phyloP scores from a whole-genome alignment of 2,888 invertebrate species.

The Oxycera nigricornis region DNA sequence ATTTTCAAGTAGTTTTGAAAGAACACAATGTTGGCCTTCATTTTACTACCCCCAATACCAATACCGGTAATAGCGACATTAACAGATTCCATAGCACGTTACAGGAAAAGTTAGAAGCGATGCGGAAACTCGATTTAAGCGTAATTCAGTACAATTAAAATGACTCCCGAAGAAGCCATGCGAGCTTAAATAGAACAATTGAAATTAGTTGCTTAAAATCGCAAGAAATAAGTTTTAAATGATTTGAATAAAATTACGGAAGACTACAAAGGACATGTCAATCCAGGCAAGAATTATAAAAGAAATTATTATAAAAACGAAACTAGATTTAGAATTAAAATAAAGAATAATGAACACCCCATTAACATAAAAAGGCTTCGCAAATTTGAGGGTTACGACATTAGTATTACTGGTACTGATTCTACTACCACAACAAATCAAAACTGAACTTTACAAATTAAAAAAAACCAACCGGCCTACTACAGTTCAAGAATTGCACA shows the following conservation, averaged over 20 bases:
- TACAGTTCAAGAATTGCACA: no score
- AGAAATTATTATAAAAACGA: no score
- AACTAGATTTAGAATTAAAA: no score
- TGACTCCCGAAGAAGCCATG: constrained; percentile 43
- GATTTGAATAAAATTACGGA: neutral
- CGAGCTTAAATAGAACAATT: neutral
- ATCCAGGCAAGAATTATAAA: no score
- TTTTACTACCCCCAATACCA: constrained; percentile 38
- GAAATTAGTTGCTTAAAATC: neutral
- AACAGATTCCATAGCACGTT: constrained; percentile 43
- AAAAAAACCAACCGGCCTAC: no score
- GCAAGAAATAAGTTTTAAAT: no score
- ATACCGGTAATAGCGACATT: constrained; percentile 35
- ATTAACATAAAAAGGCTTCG: no score
- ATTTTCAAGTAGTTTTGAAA: constrained; percentile 35
- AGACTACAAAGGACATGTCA: neutral
- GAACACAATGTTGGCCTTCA: constrained; percentile 40
- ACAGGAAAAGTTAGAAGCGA: constrained; percentile 44
- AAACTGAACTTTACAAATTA: no score
- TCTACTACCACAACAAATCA: no score
- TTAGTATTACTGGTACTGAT: no score
- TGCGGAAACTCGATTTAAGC: constrained; percentile 37
- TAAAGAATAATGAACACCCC: no score
- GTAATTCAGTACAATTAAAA: constrained; percentile 40
- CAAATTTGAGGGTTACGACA: no score